These are phyloP conservation scores for Apoda limacodes DNA, from an alignment of 2,888 invertebrate genomes.

Conservation along the genomic window DNA sequence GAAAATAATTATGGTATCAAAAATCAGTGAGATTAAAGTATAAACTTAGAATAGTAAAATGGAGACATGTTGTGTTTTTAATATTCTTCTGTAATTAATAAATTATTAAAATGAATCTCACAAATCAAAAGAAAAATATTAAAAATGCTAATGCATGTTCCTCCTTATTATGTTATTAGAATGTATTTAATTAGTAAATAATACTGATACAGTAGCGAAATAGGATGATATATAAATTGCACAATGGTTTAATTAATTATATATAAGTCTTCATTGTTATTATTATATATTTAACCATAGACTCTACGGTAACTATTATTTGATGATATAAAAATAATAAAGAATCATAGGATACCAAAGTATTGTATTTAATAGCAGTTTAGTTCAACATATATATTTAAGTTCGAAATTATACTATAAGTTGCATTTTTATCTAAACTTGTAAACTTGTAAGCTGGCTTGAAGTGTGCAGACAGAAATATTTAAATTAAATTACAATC, in stretches of 20 bases:
- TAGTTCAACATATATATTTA: too few relatives aligned
- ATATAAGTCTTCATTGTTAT: conserved; percentile 33
- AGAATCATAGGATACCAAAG: too few relatives aligned
- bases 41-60: conserved; percentile 47
- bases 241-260: conserved; percentile 42
- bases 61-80: conserved; percentile 40
- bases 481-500: conserved; percentile 16
- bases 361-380: conserved; percentile 7
- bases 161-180: conserved; percentile 39
- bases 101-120: conserved; percentile 39
- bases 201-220: conserved; percentile 37
- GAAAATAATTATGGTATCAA: conserved; percentile 56
- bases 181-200: conserved; percentile 40
- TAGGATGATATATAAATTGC: conserved; percentile 46
- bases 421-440: too few relatives aligned
- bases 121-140: conserved; percentile 31
- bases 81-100: conserved; percentile 31
- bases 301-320: too few relatives aligned
- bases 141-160: conserved; percentile 36
- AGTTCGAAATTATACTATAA: too few relatives aligned
- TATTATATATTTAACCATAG: too few relatives aligned
- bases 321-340: too few relatives aligned
- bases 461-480: too few relatives aligned
- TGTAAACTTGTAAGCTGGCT: too few relatives aligned
- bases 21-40: conserved; percentile 66